Evolutionary conservation across 2,113 vertebrate genomes (phyloP).

Genomic region (Paracyprichromis sp.): DNA sequence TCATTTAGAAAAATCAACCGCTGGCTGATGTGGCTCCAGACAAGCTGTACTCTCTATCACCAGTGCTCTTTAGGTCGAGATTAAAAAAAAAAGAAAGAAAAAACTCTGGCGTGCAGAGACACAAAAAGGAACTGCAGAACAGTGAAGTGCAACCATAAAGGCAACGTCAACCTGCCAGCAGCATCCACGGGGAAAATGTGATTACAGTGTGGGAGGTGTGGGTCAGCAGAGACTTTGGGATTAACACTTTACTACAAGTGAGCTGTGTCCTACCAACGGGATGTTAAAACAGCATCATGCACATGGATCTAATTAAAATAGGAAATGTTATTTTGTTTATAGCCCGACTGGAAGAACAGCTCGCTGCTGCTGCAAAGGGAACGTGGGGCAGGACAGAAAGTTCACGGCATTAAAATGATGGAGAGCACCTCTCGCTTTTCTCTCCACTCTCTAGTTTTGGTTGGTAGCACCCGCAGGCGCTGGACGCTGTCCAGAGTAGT

Average conservation of each 20-base stretch:
- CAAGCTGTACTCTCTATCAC: background rate
- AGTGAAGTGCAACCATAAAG: background rate
- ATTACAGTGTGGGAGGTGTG: constrained; percentile 2
- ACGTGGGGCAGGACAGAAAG: background rate
- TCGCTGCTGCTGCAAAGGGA: background rate
- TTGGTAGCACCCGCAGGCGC: background rate
- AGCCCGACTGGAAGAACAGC: background rate
- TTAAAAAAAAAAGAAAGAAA: background rate
- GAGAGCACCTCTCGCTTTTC: background rate
- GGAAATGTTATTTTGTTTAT: background rate
- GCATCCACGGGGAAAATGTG: background rate
- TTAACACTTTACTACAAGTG: background rate
- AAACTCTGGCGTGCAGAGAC: background rate
- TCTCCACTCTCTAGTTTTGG: background rate
- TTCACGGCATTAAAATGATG: background rate
- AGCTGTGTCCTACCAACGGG: background rate
- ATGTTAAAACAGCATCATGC: background rate
- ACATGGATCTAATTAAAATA: background rate
- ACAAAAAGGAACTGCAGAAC: background rate
- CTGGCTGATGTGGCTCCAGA: constrained; percentile 38
- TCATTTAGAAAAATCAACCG: constrained; percentile 24
- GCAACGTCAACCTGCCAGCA: background rate
- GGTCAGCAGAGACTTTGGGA: background rate
- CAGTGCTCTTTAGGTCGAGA: background rate
- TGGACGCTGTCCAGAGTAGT: constrained; percentile 28